These are phyloP conservation scores for Orgyia antiqua DNA, from an alignment of 2,888 invertebrate genomes.

Conservation along the genomic window DNA sequence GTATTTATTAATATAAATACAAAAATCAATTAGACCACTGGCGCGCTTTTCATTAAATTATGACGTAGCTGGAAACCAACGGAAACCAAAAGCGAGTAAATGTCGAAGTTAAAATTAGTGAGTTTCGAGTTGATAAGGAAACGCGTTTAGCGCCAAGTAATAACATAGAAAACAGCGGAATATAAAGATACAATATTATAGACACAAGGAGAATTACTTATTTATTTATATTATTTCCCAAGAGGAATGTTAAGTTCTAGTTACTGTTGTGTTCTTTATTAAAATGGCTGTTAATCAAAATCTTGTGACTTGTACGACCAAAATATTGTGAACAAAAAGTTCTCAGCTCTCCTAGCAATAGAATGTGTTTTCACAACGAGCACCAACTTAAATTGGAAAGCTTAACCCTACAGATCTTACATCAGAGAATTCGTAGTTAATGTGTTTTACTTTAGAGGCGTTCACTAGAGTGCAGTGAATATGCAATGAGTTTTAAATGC, in stretches of 20 bases:
- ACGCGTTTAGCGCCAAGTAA: too few species aligned
- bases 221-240: too few species aligned
- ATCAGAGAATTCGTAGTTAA: conserved; percentile 48
- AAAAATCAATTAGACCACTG: background rate
- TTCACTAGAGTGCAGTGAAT: conserved; percentile 21
- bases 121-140: conserved; percentile 57
- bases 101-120: conserved; percentile 66
- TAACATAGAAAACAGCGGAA: too few species aligned
- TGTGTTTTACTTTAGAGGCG: conserved; percentile 38
- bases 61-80: conserved; percentile 50
- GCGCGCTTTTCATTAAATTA: conserved; percentile 42
- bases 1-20: too few species aligned
- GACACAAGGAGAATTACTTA: too few species aligned
- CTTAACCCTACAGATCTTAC: conserved; percentile 54
- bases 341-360: conserved; percentile 31
- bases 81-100: conserved; percentile 43
- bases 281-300: too few species aligned
- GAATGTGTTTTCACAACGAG: conserved; percentile 67
- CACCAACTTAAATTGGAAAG: conserved; percentile 71
- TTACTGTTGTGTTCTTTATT: too few species aligned
- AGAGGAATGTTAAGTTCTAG: too few species aligned
- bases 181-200: too few species aligned
- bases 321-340: too few species aligned
- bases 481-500: conserved; percentile 18
- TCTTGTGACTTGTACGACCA: conserved; percentile 19